These are phyloP conservation scores for Noctua pronuba DNA, from an alignment of 2,888 invertebrate species.

Conservation along the genomic window DNA sequence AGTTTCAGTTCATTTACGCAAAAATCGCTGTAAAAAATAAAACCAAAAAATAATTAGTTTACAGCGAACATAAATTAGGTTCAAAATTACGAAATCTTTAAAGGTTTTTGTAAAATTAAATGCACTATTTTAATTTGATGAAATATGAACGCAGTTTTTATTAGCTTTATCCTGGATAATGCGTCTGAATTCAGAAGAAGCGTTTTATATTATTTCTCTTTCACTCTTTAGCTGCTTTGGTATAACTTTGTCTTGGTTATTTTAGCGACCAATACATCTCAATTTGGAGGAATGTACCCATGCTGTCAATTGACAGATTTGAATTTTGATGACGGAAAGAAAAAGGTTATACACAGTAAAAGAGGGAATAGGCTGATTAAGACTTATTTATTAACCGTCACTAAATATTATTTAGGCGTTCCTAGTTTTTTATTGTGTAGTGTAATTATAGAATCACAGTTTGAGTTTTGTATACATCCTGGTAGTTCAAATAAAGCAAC, in stretches of 20 bases:
- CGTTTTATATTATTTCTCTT: slow-evolving; percentile 29
- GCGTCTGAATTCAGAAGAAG: slow-evolving; percentile 26
- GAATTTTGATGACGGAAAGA: slow-evolving; percentile 90
- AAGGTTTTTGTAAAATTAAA: background rate
- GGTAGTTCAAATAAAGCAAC: slow-evolving; percentile 82
- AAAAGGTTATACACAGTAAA: slow-evolving; percentile 89
- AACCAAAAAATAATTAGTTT: background rate
- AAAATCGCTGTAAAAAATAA: background rate
- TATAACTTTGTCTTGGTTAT: slow-evolving; percentile 25
- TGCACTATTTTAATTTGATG: background rate
- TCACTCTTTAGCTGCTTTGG: background rate
- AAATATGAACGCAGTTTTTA: slow-evolving; percentile 39
- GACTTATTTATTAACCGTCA: slow-evolving; percentile 76
- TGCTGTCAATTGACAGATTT: slow-evolving; percentile 89
- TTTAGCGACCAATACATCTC: slow-evolving; percentile 20
- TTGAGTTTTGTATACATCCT: slow-evolving; percentile 77
- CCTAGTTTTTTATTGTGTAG: slow-evolving; percentile 73
- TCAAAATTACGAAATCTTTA: background rate
- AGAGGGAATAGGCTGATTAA: slow-evolving; percentile 87
- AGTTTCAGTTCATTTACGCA: background rate
- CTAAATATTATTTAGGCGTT: slow-evolving; percentile 73
- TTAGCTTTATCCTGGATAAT: slow-evolving; percentile 15
- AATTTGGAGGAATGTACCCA: slow-evolving; percentile 68
- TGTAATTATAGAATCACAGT: slow-evolving; percentile 74
- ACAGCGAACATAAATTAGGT: background rate